Percentiles rank a stretch among this genome's conserved stretches.
Evolutionary conservation across 2,113 vertebrate species (phyloP).

Genomic region (Paraplagusia blochii): DNA sequence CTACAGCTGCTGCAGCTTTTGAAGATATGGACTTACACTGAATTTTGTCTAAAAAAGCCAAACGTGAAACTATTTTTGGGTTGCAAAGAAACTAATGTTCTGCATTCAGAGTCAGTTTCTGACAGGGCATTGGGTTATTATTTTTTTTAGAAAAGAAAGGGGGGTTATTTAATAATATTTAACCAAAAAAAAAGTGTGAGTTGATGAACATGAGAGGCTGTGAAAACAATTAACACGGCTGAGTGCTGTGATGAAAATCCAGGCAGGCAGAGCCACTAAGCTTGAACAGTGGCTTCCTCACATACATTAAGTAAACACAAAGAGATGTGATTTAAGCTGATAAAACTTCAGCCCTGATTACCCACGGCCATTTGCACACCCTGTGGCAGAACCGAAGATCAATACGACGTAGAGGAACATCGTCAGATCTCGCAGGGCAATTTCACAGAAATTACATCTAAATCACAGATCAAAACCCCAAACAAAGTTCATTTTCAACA

Average conservation of each 20-base stretch:
- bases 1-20: conserved; percentile 31
- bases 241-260: conserved; percentile 56
- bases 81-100: conserved; percentile 24
- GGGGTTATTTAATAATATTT: background rate
- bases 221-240: conserved; percentile 50
- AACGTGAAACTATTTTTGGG: conserved; percentile 26
- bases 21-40: conserved; percentile 58
- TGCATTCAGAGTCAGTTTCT: conserved; percentile 13
- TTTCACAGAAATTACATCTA: conserved; percentile 19
- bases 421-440: conserved; percentile 19
- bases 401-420: conserved; percentile 27
- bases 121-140: conserved; percentile 2
- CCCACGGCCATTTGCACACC: conserved; percentile 35
- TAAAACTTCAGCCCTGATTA: conserved; percentile 64
- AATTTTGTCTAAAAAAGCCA: conserved; percentile 18
- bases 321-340: conserved; percentile 60
- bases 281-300: conserved; percentile 25
- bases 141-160: conserved; percentile 6
- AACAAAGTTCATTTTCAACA: conserved; percentile 1
- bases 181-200: conserved; percentile 29
- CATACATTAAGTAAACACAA: conserved; percentile 28
- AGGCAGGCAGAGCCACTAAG: conserved; percentile 39
- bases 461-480: conserved; percentile 5
- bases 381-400: conserved; percentile 21
- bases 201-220: conserved; percentile 47